phyloP scores from a whole-genome alignment of 1,140 invertebrate genomes.

The Cataglyphis hispanica region DNA sequence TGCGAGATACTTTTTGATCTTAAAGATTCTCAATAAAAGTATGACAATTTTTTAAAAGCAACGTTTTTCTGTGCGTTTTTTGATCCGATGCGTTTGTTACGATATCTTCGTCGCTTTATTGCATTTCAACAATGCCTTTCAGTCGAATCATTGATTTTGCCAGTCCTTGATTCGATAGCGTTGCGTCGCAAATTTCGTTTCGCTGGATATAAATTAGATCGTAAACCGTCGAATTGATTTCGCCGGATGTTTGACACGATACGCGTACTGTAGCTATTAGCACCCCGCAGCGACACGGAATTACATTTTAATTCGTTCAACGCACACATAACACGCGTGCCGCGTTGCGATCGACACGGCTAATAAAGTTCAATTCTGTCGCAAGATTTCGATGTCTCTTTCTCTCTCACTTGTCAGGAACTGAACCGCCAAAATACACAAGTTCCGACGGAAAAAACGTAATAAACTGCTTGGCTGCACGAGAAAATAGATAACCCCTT shows the following conservation, averaged over 20 bases:
- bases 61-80: neutral
- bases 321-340: conserved; percentile 27
- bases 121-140: conserved; percentile 39
- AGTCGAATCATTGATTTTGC: conserved; percentile 36
- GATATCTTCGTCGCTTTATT: neutral
- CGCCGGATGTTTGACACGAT: conserved; percentile 5
- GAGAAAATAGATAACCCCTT: neutral
- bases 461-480: neutral
- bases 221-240: conserved; percentile 51
- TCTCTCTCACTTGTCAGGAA: neutral
- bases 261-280: conserved; percentile 32
- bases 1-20: neutral
- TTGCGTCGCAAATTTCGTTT: conserved; percentile 25
- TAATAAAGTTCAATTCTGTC: conserved; percentile 51
- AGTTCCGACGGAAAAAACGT: neutral
- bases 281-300: conserved; percentile 16
- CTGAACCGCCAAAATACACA: conserved; percentile 9
- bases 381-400: neutral
- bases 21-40: neutral
- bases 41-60: neutral
- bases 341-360: conserved; percentile 26
- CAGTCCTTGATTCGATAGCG: conserved; percentile 20
- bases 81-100: neutral
- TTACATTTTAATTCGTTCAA: conserved; percentile 53
- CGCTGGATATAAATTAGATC: conserved; percentile 47